Conservation (phyloP, 2,113 vertebrate genomes). For the Phylloscopus whistleri region DNA sequence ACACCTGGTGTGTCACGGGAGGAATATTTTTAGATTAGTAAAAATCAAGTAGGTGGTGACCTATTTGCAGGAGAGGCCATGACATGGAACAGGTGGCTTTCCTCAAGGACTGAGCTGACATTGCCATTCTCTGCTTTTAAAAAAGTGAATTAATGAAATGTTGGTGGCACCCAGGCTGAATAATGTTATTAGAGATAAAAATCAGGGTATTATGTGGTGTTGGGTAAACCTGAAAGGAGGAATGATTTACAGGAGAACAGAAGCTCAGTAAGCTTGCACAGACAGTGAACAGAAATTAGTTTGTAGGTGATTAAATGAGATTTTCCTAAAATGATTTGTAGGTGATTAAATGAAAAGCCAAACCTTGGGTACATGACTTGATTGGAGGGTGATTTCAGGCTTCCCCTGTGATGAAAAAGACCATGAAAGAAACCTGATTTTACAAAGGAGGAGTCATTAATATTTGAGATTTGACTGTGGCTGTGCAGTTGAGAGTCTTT, state of each 20-base stretch:
- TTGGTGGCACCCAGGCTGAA: neutral
- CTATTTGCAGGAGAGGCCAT: neutral
- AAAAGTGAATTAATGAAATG: neutral
- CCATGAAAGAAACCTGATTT: neutral
- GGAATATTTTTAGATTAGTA: neutral
- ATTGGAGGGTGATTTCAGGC: neutral
- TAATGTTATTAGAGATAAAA: neutral
- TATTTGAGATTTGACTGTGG: neutral
- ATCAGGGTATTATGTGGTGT: neutral
- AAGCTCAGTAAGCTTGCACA: neutral
- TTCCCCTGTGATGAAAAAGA: neutral
- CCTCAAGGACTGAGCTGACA: neutral
- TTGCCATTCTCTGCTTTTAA: neutral
- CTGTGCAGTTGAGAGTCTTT: neutral
- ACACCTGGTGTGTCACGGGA: neutral
- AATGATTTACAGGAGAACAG: neutral
- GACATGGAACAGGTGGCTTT: neutral
- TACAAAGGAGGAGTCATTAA: neutral
- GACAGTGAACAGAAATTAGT: neutral
- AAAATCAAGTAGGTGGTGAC: neutral
- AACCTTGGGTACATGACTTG: fast-evolving
- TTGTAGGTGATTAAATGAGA: neutral
- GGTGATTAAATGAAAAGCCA: neutral
- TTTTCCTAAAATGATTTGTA: neutral
- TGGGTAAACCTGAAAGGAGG: neutral